Evolutionary conservation across 2,797 vertebrate species (phyloP), one percentile per base, ranked within the genome.

Genomic region (Thalassophryne amazonica): DNA sequence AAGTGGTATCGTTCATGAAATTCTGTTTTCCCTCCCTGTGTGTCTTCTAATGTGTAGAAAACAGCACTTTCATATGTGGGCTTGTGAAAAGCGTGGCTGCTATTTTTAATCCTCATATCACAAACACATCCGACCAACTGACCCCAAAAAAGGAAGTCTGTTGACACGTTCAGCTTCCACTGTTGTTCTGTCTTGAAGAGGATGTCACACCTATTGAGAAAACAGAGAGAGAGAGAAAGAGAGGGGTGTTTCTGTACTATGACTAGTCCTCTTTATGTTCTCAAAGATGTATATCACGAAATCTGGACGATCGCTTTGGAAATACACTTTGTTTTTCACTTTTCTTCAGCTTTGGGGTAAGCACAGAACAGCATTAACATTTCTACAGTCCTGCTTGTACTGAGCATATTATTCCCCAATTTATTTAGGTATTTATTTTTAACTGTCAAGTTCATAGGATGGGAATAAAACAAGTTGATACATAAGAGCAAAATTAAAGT

Each of bases 131-230:
- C 7, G 7, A 48, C 10, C 31, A 18, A 7, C 10, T 21, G 32
- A 30, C 7, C 40, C 70, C 73, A 55, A 56, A 82, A 81, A 83
- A 80, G 85, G 84, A 86, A 81, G 42, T 65, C 23, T 79, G 66
- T 78, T 84, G 80, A 79, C 36, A 41, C 29, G 15, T 63, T 71
- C 16, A 13, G 62, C 79, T 78, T 74, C 83, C 81, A n/a, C 43
- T 6, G 29, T 36, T 30, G 23, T 18, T 64, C 58, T 36, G 42
- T 42, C 31, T 71, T 73, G 27, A 69, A 70, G 77, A 84, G 84
- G 80, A 83, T 80, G 82, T 83, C 55, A 72, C 67, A 57, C 20
- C 5, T 41, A 34, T 68, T 39, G 71, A 63, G 66, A 77, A 81
- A 76, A 73, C 76, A 62, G 19, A 59, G 25, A 51, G 46, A 28